These are phyloP conservation scores for Microcebus griseorufus DNA, from an alignment of 2,113 vertebrate species.

Conservation along the genomic window DNA sequence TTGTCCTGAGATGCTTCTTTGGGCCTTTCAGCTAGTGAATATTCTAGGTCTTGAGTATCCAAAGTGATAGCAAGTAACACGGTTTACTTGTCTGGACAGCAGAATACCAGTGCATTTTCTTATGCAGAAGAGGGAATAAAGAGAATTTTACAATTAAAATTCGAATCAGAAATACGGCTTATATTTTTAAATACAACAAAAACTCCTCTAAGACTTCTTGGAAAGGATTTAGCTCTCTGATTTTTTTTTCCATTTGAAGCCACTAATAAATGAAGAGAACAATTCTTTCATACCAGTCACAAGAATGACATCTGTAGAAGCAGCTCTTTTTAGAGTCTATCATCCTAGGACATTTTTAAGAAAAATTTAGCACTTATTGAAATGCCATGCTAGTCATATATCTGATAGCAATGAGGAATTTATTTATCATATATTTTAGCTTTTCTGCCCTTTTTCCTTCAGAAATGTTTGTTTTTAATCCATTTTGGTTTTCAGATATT, in stretches of 20 bases:
- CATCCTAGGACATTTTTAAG: background rate
- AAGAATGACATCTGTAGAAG: background rate
- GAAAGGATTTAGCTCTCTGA: background rate
- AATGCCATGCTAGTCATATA: background rate
- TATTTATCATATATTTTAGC: background rate
- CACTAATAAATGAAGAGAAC: background rate
- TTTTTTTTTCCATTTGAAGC: background rate
- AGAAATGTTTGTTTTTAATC: constrained; percentile 5
- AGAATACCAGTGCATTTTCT: background rate
- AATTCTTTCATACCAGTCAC: background rate
- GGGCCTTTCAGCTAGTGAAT: too few relatives aligned
- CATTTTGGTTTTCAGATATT: background rate
- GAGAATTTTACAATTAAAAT: constrained; percentile 19
- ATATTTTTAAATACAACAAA: background rate
- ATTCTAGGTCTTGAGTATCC: background rate
- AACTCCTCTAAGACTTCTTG: background rate
- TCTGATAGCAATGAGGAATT: background rate
- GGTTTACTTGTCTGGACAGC: background rate
- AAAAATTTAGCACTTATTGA: background rate
- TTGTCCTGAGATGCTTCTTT: too few relatives aligned
- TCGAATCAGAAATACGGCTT: background rate
- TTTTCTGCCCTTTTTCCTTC: background rate
- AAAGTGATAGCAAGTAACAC: background rate
- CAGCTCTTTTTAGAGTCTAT: background rate
- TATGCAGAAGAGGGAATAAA: background rate